Percentiles rank a stretch among this genome's conserved stretches.
Conservation (phyloP, 2,888 invertebrate species). For the Agrochola macilenta region DNA sequence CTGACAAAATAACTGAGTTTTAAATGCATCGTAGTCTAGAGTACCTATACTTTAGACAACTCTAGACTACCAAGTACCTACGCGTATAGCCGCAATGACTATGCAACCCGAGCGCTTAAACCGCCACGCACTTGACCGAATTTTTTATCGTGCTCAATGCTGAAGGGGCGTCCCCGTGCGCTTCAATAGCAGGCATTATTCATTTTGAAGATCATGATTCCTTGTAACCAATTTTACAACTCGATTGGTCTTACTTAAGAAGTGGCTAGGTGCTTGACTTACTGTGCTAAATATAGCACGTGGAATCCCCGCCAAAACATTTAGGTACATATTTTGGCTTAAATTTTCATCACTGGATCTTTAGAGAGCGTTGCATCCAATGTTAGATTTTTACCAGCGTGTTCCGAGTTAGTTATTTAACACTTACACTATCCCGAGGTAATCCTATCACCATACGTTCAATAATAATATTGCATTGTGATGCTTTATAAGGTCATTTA, state of each 20-base stretch:
- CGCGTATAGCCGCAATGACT: too few species aligned
- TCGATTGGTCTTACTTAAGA: constrained; percentile 11
- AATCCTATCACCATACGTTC: too few species aligned
- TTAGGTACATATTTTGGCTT: not conserved
- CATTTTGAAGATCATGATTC: constrained; percentile 39
- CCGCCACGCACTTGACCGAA: constrained; percentile 22
- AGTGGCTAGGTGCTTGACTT: constrained; percentile 16
- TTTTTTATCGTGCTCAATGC: constrained; percentile 18
- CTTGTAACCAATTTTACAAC: constrained; percentile 10
- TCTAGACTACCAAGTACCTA: too few species aligned
- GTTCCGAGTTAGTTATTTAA: not conserved
- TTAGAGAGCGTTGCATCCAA: not conserved
- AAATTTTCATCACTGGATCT: not conserved
- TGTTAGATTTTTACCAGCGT: not conserved
- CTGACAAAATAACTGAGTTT: too few species aligned
- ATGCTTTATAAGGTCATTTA: too few species aligned
- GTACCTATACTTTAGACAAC: too few species aligned
- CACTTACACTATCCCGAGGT: too few species aligned
- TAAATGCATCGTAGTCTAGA: too few species aligned
- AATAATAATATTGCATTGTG: too few species aligned
- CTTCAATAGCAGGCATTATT: not conserved
- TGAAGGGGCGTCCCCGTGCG: constrained; percentile 44
- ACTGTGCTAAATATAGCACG: constrained; percentile 7
- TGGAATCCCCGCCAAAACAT: not conserved
- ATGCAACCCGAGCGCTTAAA: not conserved